A percentile compares a stretch with the other conserved stretches of the same genome.
These are phyloP conservation scores for Callinectes sapidus DNA, from an alignment of 2,888 invertebrate species.

Conservation along the genomic window DNA sequence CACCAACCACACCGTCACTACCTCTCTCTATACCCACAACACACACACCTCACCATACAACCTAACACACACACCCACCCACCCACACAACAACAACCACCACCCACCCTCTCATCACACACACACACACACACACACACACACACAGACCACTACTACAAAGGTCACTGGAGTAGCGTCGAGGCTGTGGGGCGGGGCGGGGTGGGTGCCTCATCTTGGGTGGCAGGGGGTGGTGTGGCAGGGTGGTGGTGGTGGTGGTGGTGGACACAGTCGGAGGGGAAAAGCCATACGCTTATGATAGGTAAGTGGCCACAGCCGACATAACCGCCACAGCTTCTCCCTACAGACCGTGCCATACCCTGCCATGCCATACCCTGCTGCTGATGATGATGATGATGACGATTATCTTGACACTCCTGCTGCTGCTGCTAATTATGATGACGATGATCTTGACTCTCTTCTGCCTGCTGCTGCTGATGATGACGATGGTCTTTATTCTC, in stretches of 20 bases:
- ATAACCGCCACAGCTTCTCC: constrained; percentile 73
- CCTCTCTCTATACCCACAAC: too few relatives aligned
- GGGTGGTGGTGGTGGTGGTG: too few relatives aligned
- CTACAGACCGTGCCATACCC: constrained; percentile 15
- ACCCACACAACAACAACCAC: too few relatives aligned
- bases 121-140: background rate
- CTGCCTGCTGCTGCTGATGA: too few relatives aligned
- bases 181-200: too few relatives aligned
- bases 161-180: too few relatives aligned
- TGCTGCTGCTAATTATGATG: background rate
- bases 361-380: background rate
- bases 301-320: constrained; percentile 52
- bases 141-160: too few relatives aligned
- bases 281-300: constrained; percentile 73
- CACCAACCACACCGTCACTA: background rate
- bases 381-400: background rate
- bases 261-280: constrained; percentile 73
- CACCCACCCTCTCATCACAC: background rate
- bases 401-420: background rate
- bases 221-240: constrained; percentile 32
- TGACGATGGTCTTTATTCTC: too few relatives aligned
- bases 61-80: too few relatives aligned
- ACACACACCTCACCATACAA: too few relatives aligned
- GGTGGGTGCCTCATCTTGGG: too few relatives aligned
- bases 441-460: too few relatives aligned